Evolutionary conservation across 2,113 vertebrate species (phyloP).

Genomic region (Syngnathoides biaculeatus): DNA sequence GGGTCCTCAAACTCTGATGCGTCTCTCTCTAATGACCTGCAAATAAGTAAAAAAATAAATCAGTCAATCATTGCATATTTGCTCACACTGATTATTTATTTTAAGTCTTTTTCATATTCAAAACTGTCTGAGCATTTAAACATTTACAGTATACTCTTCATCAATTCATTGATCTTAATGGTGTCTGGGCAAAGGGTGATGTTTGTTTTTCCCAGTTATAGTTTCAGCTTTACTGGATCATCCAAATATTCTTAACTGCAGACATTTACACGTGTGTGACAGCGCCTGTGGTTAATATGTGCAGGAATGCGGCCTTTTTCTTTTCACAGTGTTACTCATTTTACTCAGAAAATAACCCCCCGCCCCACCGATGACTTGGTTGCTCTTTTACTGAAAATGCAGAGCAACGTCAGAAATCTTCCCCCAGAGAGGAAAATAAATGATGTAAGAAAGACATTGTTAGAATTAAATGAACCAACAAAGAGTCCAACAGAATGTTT

Average conservation of each 20-base stretch:
- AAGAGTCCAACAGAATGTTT: neutral
- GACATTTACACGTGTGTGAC: conserved; percentile 19
- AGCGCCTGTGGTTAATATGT: conserved; percentile 45
- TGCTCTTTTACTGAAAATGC: neutral
- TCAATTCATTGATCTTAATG: neutral
- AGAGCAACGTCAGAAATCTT: neutral
- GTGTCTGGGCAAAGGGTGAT: neutral
- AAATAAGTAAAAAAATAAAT: conserved; percentile 21
- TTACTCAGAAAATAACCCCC: conserved; percentile 6
- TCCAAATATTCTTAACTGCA: conserved; percentile 16
- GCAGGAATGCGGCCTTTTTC: conserved; percentile 2
- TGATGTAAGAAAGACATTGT: neutral
- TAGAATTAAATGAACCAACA: neutral
- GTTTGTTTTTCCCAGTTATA: neutral
- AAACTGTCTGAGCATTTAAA: neutral
- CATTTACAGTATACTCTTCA: neutral
- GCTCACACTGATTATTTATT: neutral
- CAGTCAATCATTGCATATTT: neutral
- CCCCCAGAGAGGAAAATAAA: neutral
- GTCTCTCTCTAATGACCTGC: conserved; percentile 19
- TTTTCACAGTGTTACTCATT: conserved; percentile 37
- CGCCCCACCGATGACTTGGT: neutral
- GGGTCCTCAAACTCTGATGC: conserved; percentile 30
- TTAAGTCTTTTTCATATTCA: neutral
- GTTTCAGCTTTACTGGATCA: conserved; percentile 6